Conservation (phyloP, 2,797 vertebrate species). For the Melanotaenia parkinsoni region DNA sequence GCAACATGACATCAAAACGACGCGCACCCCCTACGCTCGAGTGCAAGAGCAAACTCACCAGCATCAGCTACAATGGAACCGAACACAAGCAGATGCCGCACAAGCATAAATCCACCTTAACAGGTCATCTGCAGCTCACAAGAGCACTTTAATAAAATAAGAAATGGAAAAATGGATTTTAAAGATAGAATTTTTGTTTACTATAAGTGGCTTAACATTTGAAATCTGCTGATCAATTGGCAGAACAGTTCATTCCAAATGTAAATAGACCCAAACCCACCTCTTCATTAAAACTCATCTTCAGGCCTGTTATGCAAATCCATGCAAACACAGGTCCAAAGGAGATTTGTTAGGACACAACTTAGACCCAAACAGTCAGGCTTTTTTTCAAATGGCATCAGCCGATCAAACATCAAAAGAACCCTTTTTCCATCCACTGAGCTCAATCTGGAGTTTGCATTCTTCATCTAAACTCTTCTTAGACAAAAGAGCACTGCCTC, state of each 20-base stretch:
- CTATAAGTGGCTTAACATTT: conserved; percentile 23
- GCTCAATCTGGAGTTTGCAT: conserved; percentile 63
- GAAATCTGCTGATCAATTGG: conserved; percentile 49
- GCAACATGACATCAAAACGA: no score
- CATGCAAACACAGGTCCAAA: conserved; percentile 60
- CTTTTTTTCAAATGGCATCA: conserved; percentile 63
- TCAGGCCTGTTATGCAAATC: conserved; percentile 64
- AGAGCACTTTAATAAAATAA: background rate
- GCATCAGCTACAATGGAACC: no score
- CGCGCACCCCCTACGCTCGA: no score
- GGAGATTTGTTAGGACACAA: conserved; percentile 47
- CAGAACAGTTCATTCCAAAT: conserved; percentile 43
- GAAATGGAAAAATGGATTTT: background rate
- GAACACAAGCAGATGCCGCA: no score
- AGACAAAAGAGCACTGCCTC: conserved; percentile 72
- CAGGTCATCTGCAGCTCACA: background rate
- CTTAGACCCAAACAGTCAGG: conserved; percentile 45
- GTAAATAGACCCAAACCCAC: conserved; percentile 46
- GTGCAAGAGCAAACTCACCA: no score
- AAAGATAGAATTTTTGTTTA: background rate
- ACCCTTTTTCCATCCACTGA: conserved; percentile 59
- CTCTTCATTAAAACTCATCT: conserved; percentile 60
- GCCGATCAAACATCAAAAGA: conserved; percentile 66
- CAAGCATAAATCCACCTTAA: no score
- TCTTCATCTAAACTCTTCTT: conserved; percentile 65